Base-by-base conservation (phyloP, 2,888 invertebrate species). In the Unio delphinus region DNA sequence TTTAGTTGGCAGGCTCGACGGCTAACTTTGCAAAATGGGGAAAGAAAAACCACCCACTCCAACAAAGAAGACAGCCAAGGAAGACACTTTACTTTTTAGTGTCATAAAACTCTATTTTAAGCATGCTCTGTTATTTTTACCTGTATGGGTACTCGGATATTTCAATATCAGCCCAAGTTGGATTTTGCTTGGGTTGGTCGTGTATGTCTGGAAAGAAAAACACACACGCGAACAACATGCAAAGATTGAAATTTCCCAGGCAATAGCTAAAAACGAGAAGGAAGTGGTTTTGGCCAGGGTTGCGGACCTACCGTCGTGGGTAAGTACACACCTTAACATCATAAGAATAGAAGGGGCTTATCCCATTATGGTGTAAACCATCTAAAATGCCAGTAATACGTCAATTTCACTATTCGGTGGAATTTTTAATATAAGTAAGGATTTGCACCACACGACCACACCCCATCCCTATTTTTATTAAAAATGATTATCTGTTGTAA, bases 281-380 rank as follows among this genome's bases (percentile, higher is more conserved):
- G 94, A 95, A 83, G 93, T 96, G 56, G 94, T 98, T 75, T 91
- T 95, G 76, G 96, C 95, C 4, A 92, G 95, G 86, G 93, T 98
- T 67, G 95, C 96, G 87, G 97, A 98, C 90, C 91, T 98, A 82
- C 98, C 98, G 55, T 94, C 97, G 45, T 98, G 98, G 98, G 97
- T 96, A 90, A 92, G 92, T 85, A 58, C 20, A 20, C 26, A 23
- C 17, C 15, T 17, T 28, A 45, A 5, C n/a, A 17, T 23, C 15
- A 62, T 28, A 18, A 30, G 15, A 30, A 34, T 45, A 15, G 15
- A 1, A 26, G 18, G 54, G 63, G 68, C 45, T n/a, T 55, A 30
- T 54, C 23, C n/a, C 23, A 55, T 64, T 15, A 54, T 64, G 30
- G 2, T 34, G n/a, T n/a, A 15, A 62, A 30, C 17, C 4, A 15